Evolutionary conservation across 2,113 vertebrate genomes (phyloP).

Genomic region (Sturnira hondurensis): DNA sequence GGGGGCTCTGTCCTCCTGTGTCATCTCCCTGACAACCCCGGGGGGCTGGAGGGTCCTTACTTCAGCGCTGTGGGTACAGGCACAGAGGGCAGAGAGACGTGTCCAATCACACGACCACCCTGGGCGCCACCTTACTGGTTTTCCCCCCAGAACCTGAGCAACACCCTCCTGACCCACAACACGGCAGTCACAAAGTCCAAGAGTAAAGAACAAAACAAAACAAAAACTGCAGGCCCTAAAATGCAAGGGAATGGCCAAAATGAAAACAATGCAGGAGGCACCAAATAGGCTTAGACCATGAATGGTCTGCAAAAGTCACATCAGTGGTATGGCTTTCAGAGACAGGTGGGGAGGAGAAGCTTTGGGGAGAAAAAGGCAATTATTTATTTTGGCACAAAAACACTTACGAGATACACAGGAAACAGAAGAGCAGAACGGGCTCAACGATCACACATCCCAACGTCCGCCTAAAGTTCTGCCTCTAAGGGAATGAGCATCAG

Average conservation of each 20-base stretch:
- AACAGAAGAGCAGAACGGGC: rapidly evolving
- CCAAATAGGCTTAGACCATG: rapidly evolving
- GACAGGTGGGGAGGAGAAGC: neutral
- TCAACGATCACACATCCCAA: rapidly evolving
- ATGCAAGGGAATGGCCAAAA: rapidly evolving
- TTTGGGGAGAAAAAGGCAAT: too few species aligned
- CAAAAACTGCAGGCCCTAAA: neutral
- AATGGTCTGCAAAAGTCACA: rapidly evolving
- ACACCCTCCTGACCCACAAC: neutral
- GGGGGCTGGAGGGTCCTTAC: rapidly evolving
- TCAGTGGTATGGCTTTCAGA: rapidly evolving
- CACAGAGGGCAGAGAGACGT: neutral
- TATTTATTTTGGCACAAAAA: neutral
- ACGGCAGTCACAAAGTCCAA: neutral
- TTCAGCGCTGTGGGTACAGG: too few species aligned
- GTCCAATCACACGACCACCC: rapidly evolving
- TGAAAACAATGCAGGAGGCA: rapidly evolving
- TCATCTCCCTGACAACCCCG: neutral
- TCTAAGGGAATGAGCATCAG: rapidly evolving
- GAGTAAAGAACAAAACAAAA: neutral
- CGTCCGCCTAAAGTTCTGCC: neutral
- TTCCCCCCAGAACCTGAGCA: neutral
- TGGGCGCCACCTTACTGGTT: rapidly evolving
- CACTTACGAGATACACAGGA: rapidly evolving
- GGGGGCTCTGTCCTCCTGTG: neutral